Conservation (phyloP, 2,888 invertebrate genomes). For the Acleris sparsana region DNA sequence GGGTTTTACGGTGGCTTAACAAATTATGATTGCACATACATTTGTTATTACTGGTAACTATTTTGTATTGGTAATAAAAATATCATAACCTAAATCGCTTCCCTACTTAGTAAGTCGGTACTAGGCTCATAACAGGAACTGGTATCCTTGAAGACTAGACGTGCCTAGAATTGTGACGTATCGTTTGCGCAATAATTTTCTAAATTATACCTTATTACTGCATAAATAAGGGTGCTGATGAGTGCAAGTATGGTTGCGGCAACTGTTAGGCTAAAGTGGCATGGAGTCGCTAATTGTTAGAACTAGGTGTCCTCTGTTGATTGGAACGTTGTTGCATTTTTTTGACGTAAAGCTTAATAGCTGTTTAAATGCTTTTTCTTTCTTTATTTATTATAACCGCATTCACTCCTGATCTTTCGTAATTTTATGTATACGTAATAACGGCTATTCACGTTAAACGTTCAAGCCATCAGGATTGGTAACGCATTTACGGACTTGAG, state of each 20-base stretch:
- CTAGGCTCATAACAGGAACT: slow-evolving; percentile 17
- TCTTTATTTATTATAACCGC: too few species aligned
- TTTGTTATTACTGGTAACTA: too few species aligned
- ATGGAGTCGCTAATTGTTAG: slow-evolving; percentile 24
- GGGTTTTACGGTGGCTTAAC: too few species aligned
- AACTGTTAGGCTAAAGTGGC: slow-evolving; percentile 1
- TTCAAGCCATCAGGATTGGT: too few species aligned
- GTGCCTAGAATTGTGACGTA: slow-evolving; percentile 22
- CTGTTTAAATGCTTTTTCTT: too few species aligned
- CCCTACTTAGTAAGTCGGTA: slow-evolving; percentile 11
- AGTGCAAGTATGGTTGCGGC: background rate
- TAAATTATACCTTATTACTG: slow-evolving; percentile 14
- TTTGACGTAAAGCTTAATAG: too few species aligned
- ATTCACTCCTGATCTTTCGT: too few species aligned
- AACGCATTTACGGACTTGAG: too few species aligned
- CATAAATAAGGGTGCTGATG: background rate
- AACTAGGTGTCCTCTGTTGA: slow-evolving; percentile 20
- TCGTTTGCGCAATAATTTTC: background rate
- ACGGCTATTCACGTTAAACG: too few species aligned
- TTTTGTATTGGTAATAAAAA: too few species aligned
- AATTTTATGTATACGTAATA: too few species aligned
- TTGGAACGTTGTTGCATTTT: background rate
- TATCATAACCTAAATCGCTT: background rate
- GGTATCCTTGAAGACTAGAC: slow-evolving; percentile 21
- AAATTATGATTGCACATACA: too few species aligned